Evolutionary conservation across 1,140 invertebrate genomes (phyloP).

Genomic region (Pseudomyrmex gracilis): DNA sequence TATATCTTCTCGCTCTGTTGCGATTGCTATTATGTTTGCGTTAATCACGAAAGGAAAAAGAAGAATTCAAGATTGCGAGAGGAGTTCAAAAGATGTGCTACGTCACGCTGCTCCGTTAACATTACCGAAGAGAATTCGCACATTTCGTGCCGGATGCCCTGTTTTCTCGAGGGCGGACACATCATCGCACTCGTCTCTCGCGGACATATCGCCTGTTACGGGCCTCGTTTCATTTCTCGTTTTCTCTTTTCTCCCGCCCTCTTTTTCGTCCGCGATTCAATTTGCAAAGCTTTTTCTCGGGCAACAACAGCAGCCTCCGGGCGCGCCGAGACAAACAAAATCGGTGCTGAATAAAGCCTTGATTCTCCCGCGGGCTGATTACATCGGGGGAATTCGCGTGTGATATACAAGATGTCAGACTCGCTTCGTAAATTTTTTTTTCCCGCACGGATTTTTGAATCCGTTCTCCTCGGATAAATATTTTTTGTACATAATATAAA

Average conservation of each 20-base stretch:
- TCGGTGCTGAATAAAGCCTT: background rate
- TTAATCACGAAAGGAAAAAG: background rate
- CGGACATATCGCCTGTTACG: background rate
- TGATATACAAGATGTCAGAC: conserved; percentile 4
- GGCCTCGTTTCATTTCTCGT: conserved; percentile 12
- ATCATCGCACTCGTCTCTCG: background rate
- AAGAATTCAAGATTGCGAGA: background rate
- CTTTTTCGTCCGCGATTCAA: conserved; percentile 20
- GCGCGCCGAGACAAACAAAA: conserved; percentile 28
- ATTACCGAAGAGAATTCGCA: background rate
- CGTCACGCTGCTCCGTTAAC: conserved; percentile 40
- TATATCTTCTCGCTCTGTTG: conserved; percentile 31
- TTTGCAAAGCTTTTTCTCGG: conserved; percentile 20
- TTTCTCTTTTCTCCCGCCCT: background rate
- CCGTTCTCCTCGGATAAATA: too few relatives aligned
- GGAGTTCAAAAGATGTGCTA: conserved; percentile 16
- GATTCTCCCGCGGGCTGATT: conserved; percentile 9
- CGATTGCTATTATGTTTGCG: conserved; percentile 17
- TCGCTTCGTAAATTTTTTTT: background rate
- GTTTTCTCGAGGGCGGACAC: conserved; percentile 6
- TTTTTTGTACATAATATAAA: too few relatives aligned
- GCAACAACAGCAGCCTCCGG: background rate
- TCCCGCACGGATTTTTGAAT: background rate
- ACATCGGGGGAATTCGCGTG: background rate
- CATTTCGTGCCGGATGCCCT: background rate